Base-by-base conservation (phyloP, 2,113 vertebrate genomes). In the Ctenomys sociabilis region DNA sequence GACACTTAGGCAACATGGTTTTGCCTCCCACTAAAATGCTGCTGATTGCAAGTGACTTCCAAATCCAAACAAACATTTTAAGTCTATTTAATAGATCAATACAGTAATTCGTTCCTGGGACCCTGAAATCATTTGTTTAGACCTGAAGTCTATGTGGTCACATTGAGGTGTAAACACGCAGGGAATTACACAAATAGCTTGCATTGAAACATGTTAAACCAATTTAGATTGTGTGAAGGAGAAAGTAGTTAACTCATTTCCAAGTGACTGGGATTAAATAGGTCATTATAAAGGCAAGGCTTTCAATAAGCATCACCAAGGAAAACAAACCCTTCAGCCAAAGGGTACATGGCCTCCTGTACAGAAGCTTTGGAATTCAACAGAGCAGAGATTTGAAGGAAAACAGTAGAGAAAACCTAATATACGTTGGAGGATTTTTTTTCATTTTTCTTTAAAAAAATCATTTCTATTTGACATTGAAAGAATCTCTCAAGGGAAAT, bases 1-100 rank as follows among this genome's bases (percentile, higher is more conserved):
- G 66, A 28, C 43, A 30, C 5, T 92, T 88, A 94, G 37, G n/a
- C 49, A 93, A 84, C 12, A 40, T 4, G 30, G 54, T n/a, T 93
- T 49, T 94, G 80, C 57, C 61, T 94, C 63, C 43, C 64, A 78
- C 84, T 91, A 91, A 94, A 96, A 90, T 72, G 81, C 90, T 84
- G 35, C 75, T 97, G 97, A 97, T 96, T 96, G 52, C 90, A 95
- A 97, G 81, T 96, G 97, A 97, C 93, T 97, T 96, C 68, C 73
- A 45, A 97, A 96, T 83, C 75, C 95, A 96, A 97, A 96, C 87
- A 96, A 94, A 91, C 75, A 64, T 97, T 92, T 96, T 94, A 97
- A 80, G 87, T 93, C 95, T 96, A 90, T 95, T 97, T 97, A 97
- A 97, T 96, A 97, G 93, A 97, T 97, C 97, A 97, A 97, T 97